phyloP scores from a whole-genome alignment of 2,113 vertebrate genomes.

The Geococcyx californianus region DNA sequence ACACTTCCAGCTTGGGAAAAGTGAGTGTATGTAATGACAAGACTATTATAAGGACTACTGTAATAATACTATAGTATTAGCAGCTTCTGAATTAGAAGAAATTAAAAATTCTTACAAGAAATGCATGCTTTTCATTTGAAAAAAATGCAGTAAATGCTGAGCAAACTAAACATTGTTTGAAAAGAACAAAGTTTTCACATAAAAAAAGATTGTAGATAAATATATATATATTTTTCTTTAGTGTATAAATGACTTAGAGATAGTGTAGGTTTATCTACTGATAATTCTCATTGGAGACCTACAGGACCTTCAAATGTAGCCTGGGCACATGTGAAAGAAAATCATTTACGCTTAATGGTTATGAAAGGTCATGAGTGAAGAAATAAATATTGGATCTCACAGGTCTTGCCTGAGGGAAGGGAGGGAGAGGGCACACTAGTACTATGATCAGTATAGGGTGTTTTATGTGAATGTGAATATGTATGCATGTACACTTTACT shows the following conservation, averaged over 20 bases:
- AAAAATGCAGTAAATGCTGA: background rate
- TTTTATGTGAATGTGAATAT: background rate
- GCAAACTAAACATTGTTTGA: background rate
- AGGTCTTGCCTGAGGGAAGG: background rate
- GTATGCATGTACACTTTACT: background rate
- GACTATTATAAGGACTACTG: background rate
- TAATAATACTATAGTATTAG: background rate
- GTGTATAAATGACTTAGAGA: background rate
- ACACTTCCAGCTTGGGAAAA: constrained; percentile 33
- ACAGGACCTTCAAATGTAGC: constrained; percentile 43
- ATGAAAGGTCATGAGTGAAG: constrained; percentile 47
- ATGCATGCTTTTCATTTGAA: background rate
- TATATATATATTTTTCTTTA: background rate
- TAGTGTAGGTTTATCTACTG: background rate
- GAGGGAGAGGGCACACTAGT: background rate
- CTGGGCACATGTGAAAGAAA: constrained; percentile 56
- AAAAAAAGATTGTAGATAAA: background rate
- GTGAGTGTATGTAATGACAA: constrained; percentile 37
- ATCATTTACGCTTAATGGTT: constrained; percentile 49
- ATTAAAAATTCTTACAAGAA: constrained; percentile 26
- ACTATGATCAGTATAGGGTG: background rate
- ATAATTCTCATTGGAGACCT: constrained; percentile 38
- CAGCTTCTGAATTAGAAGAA: background rate
- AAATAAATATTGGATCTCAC: background rate
- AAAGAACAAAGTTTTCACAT: background rate